Evolutionary conservation across 2,888 invertebrate genomes (phyloP), one percentile per base, ranked within the genome.

Genomic region (Norana najaformis): DNA sequence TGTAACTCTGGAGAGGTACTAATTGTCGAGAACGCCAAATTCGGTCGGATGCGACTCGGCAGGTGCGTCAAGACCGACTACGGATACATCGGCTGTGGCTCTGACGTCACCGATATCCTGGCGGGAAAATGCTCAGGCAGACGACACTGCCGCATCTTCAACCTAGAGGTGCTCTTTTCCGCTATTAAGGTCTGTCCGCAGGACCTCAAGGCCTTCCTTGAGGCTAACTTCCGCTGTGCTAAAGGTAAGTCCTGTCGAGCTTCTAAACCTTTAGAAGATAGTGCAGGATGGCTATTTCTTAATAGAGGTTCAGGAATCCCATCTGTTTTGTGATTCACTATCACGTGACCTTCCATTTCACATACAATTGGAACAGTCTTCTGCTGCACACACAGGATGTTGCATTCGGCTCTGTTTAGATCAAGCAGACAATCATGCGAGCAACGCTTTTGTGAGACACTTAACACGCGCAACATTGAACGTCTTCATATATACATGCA

Each of bases 171-270:
- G 23, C 88, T 88, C 41, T 88, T 88, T 34, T 41, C 47, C 41
- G 47, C n/a, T 23, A 85, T 18, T 16, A 88, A 39, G 38, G 34
- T 37, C 88, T 88, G 88, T 37, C 88, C 88, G 18, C 34, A 39
- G 39, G 88, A 88, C 88, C 88, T 88, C 88, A 88, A 88, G 88
- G 30, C 39, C 88, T 88, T 38, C 88, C 88, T 88, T n/a, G 88
- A 88, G 37, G 88, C 47, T 5, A 88, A 34, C 20, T 41, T 88
- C 88, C 39, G 88, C 37, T 88, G 88, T n/a, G 88, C 88, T n/a
- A 88, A 47, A 36, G 88, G 88, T 88, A 39, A 39, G 85, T 37
- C n/a, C n/a, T n/a, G n/a, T n/a, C n/a, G n/a, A n/a, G n/a, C n/a
- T n/a, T n/a, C n/a, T n/a, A n/a, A n/a, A n/a, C n/a, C n/a, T n/a